Evolutionary conservation across 2,797 vertebrate genomes (phyloP).

Genomic region (Urophycis tenuis): DNA sequence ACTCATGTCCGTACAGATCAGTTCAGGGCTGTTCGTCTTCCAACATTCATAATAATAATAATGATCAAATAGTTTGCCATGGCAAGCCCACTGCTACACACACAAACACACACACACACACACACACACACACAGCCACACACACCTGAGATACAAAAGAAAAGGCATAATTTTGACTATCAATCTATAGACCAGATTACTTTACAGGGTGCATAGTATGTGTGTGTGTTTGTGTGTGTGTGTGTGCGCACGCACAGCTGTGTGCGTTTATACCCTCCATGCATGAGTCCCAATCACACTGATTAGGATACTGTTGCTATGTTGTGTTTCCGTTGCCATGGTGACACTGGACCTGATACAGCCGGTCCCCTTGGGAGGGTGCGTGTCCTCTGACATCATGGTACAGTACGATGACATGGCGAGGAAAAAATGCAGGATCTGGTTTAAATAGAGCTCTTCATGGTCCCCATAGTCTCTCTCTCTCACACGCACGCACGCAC

Average conservation of each 20-base stretch:
- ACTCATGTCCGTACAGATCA: neutral
- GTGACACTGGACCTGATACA: conserved; percentile 21
- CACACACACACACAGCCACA: conserved; percentile 1
- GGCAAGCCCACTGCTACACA: conserved; percentile 7
- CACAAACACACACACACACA: neutral
- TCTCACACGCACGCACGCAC: no score
- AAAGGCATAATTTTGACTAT: neutral
- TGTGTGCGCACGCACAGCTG: neutral
- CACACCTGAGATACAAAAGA: neutral
- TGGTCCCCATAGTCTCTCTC: conserved; percentile 13
- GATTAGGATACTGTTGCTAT: conserved; percentile 36
- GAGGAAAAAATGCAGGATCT: conserved; percentile 40
- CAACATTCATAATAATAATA: neutral
- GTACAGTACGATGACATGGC: conserved; percentile 39
- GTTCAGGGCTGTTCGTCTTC: neutral
- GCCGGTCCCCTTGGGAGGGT: conserved; percentile 28
- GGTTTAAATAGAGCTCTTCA: conserved; percentile 22
- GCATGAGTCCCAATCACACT: conserved; percentile 22
- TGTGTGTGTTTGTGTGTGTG: neutral
- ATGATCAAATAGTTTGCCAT: neutral
- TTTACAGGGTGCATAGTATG: neutral
- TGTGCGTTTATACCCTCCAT: neutral
- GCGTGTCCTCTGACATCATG: conserved; percentile 40
- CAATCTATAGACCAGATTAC: conserved; percentile 21
- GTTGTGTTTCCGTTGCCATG: conserved; percentile 38